Percentiles rank a stretch among this genome's conserved stretches.
Conservation (phyloP, 2,113 vertebrate species). For the Ctenomys sociabilis region DNA sequence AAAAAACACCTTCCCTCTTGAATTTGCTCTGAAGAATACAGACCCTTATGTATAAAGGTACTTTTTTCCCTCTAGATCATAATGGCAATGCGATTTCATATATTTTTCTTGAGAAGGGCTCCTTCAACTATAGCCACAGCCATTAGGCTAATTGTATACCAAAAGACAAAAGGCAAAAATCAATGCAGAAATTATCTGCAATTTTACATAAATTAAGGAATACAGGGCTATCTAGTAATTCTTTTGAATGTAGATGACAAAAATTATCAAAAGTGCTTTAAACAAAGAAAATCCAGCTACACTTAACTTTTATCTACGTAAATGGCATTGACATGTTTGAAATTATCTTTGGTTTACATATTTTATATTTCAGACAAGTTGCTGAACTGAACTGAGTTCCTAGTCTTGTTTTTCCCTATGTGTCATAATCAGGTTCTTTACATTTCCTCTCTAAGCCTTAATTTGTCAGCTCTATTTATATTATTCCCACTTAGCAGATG, state of each 20-base stretch:
- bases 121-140: not conserved
- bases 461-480: constrained; percentile 48
- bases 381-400: not conserved
- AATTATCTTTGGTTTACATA: not conserved
- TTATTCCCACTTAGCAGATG: constrained; percentile 35
- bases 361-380: constrained; percentile 27
- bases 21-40: not conserved
- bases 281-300: not conserved
- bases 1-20: not conserved
- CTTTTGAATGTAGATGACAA: not conserved
- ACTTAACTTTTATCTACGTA: not conserved
- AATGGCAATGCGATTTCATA: not conserved
- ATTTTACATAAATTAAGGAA: not conserved
- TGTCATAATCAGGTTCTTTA: constrained; percentile 37
- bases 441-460: not conserved
- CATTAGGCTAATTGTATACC: not conserved
- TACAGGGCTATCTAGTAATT: not conserved
- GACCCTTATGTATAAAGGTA: no score
- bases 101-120: not conserved
- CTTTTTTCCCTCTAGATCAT: not conserved
- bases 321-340: not conserved
- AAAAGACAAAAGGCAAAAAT: not conserved
- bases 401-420: constrained; percentile 11
- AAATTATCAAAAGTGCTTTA: not conserved
- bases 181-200: not conserved